phyloP scores from a whole-genome alignment of 2,888 invertebrate genomes.

The Dicycla oo region DNA sequence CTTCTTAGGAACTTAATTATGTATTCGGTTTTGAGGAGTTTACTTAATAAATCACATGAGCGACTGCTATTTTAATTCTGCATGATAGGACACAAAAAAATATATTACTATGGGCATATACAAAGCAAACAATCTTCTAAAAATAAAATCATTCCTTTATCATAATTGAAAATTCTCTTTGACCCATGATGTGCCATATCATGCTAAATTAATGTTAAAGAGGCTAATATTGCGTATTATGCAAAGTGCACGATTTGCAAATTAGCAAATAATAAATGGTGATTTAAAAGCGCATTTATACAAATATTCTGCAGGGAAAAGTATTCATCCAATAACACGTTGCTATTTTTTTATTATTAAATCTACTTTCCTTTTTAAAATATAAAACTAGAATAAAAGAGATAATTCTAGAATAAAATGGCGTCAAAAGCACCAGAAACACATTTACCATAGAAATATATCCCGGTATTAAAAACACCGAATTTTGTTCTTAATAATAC shows the following conservation, averaged over 20 bases:
- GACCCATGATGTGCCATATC: slow-evolving; percentile 4
- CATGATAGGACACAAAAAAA: slow-evolving; percentile 10
- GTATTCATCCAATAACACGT: slow-evolving; percentile 1
- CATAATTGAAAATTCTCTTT: background rate
- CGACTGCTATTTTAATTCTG: slow-evolving; percentile 18
- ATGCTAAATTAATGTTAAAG: slow-evolving; percentile 33
- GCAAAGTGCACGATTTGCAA: background rate
- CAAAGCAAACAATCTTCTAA: background rate
- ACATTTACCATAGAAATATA: slow-evolving; percentile 30
- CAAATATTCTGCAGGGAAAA: slow-evolving; percentile 1
- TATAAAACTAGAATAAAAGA: too few species aligned
- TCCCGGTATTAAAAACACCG: slow-evolving; percentile 22
- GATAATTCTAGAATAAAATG: slow-evolving; percentile 28
- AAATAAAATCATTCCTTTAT: slow-evolving; percentile 7
- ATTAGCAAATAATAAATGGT: too few species aligned
- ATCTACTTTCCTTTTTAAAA: slow-evolving; percentile 23
- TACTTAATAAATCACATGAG: slow-evolving; percentile 5
- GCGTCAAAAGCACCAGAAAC: slow-evolving; percentile 37
- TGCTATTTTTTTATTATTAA: background rate
- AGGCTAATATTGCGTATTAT: background rate
- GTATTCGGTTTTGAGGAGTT: slow-evolving; percentile 14
- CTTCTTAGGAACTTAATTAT: slow-evolving; percentile 45
- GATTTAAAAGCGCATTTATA: slow-evolving; percentile 7
- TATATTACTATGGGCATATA: background rate
- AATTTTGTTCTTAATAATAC: slow-evolving; percentile 39